Conservation (phyloP, 1,140 invertebrate genomes). For the Spodoptera frugiperda region DNA sequence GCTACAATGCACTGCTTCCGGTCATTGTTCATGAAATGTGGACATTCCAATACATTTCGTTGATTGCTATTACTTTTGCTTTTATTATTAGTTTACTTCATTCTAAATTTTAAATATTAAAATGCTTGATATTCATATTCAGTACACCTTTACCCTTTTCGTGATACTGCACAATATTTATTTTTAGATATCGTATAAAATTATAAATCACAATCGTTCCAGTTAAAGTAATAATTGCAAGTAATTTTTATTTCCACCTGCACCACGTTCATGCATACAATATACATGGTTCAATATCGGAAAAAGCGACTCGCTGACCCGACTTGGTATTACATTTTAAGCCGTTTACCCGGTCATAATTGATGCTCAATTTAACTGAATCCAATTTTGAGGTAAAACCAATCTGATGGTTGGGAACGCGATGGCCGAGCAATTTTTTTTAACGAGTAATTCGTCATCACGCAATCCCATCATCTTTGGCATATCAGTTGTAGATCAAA, state of each 20-base stretch:
- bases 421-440: not conserved
- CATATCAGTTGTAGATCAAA: constrained; percentile 12
- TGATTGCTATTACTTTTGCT: not conserved
- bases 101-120: not conserved
- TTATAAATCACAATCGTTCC: not conserved
- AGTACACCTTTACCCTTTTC: too few species aligned
- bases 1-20: too few species aligned
- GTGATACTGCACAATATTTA: too few species aligned
- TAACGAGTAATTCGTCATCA: constrained; percentile 14
- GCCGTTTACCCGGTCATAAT: constrained; percentile 26
- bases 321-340: constrained; percentile 6
- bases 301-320: not conserved
- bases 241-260: constrained; percentile 7
- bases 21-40: too few species aligned
- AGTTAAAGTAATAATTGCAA: not conserved
- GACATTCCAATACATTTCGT: too few species aligned
- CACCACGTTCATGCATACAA: not conserved
- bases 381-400: constrained; percentile 40
- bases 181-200: too few species aligned
- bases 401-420: constrained; percentile 26
- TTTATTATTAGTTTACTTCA: not conserved
- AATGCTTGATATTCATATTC: too few species aligned
- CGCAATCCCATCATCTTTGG: constrained; percentile 32
- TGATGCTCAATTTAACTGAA: constrained; percentile 38
- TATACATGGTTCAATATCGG: not conserved